A percentile compares a stretch with the other conserved stretches of the same genome.
phyloP scores from a whole-genome alignment of 2,113 vertebrate genomes.

The Gnathonemus longibarbis region DNA sequence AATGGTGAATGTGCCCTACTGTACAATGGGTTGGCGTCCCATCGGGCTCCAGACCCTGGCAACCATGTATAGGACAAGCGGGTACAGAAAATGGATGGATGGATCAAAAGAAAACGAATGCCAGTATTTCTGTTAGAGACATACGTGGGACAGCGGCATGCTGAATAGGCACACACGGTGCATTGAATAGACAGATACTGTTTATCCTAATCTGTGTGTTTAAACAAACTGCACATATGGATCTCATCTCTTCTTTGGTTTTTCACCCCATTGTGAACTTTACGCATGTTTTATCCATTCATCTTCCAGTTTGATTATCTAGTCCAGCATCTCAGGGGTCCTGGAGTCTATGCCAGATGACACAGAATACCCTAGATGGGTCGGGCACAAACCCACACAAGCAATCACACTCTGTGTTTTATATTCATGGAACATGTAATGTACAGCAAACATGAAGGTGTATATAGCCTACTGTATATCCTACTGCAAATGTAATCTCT shows the following conservation, averaged over 20 bases:
- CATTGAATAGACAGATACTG: neutral
- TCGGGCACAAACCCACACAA: neutral
- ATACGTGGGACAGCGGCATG: neutral
- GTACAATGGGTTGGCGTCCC: neutral
- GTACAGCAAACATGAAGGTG: neutral
- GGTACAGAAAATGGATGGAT: neutral
- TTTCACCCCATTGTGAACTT: neutral
- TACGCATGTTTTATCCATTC: neutral
- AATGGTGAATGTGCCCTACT: neutral
- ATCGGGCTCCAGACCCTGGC: neutral
- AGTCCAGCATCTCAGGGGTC: neutral
- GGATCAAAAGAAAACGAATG: neutral
- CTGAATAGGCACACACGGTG: neutral
- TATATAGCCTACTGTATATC: neutral
- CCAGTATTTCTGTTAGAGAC: neutral
- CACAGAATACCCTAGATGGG: neutral
- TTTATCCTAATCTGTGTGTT: neutral
- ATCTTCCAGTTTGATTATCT: neutral
- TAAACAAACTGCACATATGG: neutral
- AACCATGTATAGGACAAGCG: neutral
- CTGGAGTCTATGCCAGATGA: neutral
- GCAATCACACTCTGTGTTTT: neutral
- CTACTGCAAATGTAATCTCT: neutral
- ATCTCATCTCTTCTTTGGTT: neutral
- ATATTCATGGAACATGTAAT: neutral